Evolutionary conservation across 2,113 vertebrate species (phyloP).

Genomic region (Daboia siamensis): DNA sequence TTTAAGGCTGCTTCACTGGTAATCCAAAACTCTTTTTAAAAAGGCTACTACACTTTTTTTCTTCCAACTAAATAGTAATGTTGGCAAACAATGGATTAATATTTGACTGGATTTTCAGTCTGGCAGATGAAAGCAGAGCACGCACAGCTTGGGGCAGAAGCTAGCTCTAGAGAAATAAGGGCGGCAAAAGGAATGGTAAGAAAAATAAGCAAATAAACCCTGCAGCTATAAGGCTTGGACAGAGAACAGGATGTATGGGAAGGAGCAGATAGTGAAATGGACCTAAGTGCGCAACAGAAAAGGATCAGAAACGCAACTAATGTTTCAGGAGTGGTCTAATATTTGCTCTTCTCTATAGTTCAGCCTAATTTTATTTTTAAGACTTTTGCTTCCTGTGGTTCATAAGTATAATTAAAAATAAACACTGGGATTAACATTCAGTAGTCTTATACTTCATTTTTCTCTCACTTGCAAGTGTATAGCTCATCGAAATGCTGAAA

Average conservation of each 20-base stretch:
- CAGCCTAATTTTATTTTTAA: not conserved
- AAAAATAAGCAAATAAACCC: slow-evolving; percentile 4
- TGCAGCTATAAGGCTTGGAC: not conserved
- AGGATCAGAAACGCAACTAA: fast-evolving
- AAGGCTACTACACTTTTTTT: not conserved
- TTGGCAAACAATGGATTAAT: slow-evolving; percentile 1
- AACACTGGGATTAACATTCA: not conserved
- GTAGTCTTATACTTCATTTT: not conserved
- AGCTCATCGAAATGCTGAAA: not conserved
- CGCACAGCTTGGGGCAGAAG: not conserved
- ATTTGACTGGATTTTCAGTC: not conserved
- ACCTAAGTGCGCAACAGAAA: not conserved
- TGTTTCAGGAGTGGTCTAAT: not conserved
- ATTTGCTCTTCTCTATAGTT: not conserved
- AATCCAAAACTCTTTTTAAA: slow-evolving; percentile 8
- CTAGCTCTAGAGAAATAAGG: not conserved
- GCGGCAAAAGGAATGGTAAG: slow-evolving; percentile 14
- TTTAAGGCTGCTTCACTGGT: not conserved
- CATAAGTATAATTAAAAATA: not conserved
- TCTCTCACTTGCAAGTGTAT: not conserved
- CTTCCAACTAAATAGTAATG: not conserved
- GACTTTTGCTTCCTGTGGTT: not conserved
- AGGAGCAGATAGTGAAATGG: fast-evolving
- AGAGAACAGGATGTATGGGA: not conserved
- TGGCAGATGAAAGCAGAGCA: not conserved